Evolutionary conservation across 2,797 vertebrate genomes (phyloP).

Genomic region (Forpus xanthops): DNA sequence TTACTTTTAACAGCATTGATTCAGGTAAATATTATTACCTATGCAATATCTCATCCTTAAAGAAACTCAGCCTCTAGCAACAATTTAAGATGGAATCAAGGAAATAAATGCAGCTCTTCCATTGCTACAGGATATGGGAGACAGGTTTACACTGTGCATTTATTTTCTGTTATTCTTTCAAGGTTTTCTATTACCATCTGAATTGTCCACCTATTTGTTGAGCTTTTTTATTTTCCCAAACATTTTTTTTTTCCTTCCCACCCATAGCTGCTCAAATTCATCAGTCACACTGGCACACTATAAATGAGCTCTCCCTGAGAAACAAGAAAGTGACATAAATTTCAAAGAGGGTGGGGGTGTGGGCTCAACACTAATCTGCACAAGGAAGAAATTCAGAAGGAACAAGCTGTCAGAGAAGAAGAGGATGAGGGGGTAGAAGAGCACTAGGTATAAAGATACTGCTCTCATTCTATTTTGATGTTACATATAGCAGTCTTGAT

Average conservation of each 20-base stretch:
- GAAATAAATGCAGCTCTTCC: background rate
- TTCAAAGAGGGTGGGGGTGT: background rate
- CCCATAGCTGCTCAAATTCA: conserved; percentile 45
- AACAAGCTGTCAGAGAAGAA: conserved; percentile 5
- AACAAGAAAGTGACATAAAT: conserved; percentile 47
- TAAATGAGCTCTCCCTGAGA: conserved; percentile 47
- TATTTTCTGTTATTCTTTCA: background rate
- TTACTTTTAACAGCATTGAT: background rate
- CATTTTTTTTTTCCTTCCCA: background rate
- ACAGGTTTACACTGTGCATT: background rate
- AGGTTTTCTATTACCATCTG: background rate
- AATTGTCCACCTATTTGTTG: conserved; percentile 40
- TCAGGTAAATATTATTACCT: background rate
- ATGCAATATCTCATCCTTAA: background rate
- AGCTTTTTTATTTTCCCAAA: conserved; percentile 34
- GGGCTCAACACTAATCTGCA: conserved; percentile 25
- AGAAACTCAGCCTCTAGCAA: background rate
- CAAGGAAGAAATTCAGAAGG: conserved; percentile 25
- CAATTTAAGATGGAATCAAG: background rate
- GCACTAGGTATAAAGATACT: background rate
- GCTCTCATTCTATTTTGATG: background rate
- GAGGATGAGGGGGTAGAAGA: background rate
- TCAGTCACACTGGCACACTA: conserved; percentile 23
- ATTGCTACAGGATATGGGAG: background rate
- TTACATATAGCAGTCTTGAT: background rate